Evolutionary conservation across 2,888 invertebrate genomes (phyloP).

Genomic region (Cinara cedri): DNA sequence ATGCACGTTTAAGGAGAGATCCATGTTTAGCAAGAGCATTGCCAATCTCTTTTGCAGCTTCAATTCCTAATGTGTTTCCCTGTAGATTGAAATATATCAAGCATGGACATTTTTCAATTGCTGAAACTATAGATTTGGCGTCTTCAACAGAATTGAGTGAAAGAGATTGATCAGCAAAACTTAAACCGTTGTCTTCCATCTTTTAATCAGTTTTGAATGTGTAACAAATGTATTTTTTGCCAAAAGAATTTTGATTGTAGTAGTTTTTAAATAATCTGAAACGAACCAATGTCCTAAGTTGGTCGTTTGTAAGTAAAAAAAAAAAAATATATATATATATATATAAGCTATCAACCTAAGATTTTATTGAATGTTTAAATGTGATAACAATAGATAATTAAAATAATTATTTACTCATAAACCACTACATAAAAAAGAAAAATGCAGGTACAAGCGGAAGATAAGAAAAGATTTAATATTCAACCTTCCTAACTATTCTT

Average conservation of each 20-base stretch:
- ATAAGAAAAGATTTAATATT: not conserved
- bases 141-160: constrained; percentile 80
- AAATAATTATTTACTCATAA: constrained; percentile 6
- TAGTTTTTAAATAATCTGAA: constrained; percentile 52
- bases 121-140: constrained; percentile 77
- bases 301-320: constrained; percentile 45
- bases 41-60: constrained; percentile 84
- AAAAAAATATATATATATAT: not conserved
- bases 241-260: constrained; percentile 51
- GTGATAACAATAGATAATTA: not conserved
- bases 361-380: constrained; percentile 9
- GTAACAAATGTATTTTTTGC: constrained; percentile 9
- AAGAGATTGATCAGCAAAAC: constrained; percentile 79
- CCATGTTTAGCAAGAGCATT: constrained; percentile 79
- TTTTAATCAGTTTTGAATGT: constrained; percentile 27
- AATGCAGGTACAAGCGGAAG: constrained; percentile 39
- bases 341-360: constrained; percentile 22
- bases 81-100: constrained; percentile 81
- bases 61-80: constrained; percentile 91
- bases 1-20: constrained; percentile 73
- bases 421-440: constrained; percentile 13
- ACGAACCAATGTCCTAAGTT: constrained; percentile 53
- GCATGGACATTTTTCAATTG: constrained; percentile 73
- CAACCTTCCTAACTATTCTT: not conserved
- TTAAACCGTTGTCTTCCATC: constrained; percentile 69